Conservation (phyloP, 2,797 vertebrate genomes). For the Urophycis tenuis region DNA sequence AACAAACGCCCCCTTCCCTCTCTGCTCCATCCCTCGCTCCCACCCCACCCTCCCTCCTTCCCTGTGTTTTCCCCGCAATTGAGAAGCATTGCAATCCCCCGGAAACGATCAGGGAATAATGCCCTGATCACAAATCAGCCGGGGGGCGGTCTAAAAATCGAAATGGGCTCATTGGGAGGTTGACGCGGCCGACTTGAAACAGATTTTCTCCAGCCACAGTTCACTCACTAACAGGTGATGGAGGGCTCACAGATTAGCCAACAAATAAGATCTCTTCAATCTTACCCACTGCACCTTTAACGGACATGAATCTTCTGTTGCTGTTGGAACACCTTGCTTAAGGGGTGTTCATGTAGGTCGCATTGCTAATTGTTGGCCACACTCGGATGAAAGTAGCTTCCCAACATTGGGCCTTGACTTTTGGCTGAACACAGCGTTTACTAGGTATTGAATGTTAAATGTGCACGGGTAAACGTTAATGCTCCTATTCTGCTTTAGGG, state of each 20-base stretch:
- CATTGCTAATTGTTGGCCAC: background rate
- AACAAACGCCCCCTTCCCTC: too few relatives aligned
- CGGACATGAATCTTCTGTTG: background rate
- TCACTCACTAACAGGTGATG: background rate
- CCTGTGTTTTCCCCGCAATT: too few relatives aligned
- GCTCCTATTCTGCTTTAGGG: background rate
- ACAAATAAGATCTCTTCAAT: background rate
- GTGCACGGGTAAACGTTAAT: background rate
- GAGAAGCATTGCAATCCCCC: too few relatives aligned
- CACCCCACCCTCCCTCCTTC: too few relatives aligned
- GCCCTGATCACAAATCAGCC: background rate
- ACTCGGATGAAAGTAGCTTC: background rate
- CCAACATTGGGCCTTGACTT: background rate
- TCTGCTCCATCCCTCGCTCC: too few relatives aligned
- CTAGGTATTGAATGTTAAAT: background rate
- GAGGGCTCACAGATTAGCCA: background rate
- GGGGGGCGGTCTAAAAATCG: background rate
- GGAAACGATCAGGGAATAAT: background rate
- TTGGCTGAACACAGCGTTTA: background rate
- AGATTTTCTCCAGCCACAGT: background rate
- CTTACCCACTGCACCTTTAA: background rate
- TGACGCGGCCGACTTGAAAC: background rate
- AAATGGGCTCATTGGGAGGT: background rate
- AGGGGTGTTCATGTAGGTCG: background rate
- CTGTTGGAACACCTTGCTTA: background rate